Base-by-base conservation (phyloP, 2,888 invertebrate species). In the Chaetoderma sp. region DNA sequence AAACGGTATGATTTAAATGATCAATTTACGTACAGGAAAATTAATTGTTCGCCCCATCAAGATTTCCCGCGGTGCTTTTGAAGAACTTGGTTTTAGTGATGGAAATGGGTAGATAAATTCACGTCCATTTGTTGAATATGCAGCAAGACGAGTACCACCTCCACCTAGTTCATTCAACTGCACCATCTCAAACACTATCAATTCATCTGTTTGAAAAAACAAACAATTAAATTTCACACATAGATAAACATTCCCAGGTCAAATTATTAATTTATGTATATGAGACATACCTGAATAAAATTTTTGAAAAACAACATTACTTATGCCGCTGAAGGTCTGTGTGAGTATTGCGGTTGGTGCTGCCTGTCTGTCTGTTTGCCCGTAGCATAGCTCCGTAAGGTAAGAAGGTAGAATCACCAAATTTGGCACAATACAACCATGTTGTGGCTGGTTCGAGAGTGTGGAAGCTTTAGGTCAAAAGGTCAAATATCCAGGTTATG, bases 41-140 rank as follows among this genome's bases (percentile, higher is more conserved):
- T 82, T 81, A 45, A 82, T 70, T 8, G 83, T 82, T 33, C 84
- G 73, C 32, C 77, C 72, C 72, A 86, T 70, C 6, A 86, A 76
- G 13, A 84, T 67, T 66, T 85, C 81, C 56, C 83, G 69, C n/a
- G 78, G 78, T 16, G 76, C 66, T 27, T 78, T 75, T n/a, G 80
- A 74, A 66, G 80, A 83, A 25, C 76, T 69, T 45, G 83, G 81
- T 42, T 78, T 74, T n/a, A 81, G 74, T 4, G 75, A 71, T 16
- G 83, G 81, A 62, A 78, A 83, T 10, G 86, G 86, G 66, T 80
- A 85, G 25, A 86, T 78, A 74, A 86, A 86, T 55, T 83, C 83
- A 21, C 79, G 73, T 16, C 83, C 84, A 67, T 78, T 80, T 33
- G 75, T 73, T 16, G 83, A 80, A 68, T 76, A 85, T 18, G 81